Evolutionary conservation across 2,113 vertebrate species (phyloP).

Genomic region (Caretta caretta): DNA sequence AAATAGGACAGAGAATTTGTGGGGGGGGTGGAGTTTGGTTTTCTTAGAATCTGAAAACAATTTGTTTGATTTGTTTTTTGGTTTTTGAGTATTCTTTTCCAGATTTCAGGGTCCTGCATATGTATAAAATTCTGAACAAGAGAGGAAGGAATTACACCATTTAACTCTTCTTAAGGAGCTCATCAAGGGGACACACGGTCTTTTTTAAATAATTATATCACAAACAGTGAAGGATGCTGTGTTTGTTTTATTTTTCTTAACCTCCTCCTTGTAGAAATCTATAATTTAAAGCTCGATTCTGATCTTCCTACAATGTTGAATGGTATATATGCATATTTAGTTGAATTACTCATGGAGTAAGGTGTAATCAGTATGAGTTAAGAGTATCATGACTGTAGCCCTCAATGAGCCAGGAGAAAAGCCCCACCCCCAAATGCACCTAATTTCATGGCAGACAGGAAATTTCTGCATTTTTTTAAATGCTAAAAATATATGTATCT

Average conservation of each 20-base stretch:
- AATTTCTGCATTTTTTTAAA: not conserved
- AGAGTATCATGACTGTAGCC: not conserved
- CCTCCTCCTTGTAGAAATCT: not conserved
- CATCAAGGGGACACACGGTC: not conserved
- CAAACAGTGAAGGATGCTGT: not conserved
- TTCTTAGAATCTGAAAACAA: not conserved
- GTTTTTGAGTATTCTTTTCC: not conserved
- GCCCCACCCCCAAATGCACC: not conserved
- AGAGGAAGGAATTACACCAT: not conserved
- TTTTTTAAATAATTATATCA: not conserved
- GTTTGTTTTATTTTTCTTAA: not conserved
- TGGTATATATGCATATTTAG: not conserved
- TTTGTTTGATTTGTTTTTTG: not conserved
- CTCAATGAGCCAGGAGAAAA: not conserved
- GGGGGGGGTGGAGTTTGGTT: not conserved
- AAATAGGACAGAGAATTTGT: not conserved
- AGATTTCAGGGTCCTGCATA: not conserved
- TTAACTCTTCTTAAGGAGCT: not conserved
- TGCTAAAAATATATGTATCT: not conserved
- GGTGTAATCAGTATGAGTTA: not conserved
- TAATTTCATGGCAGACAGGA: not conserved
- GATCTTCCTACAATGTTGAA: not conserved
- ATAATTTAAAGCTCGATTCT: not conserved
- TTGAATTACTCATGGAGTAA: not conserved
- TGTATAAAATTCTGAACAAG: not conserved